Conservation (phyloP, 2,797 vertebrate genomes). For the Pseudochirops corinnae region DNA sequence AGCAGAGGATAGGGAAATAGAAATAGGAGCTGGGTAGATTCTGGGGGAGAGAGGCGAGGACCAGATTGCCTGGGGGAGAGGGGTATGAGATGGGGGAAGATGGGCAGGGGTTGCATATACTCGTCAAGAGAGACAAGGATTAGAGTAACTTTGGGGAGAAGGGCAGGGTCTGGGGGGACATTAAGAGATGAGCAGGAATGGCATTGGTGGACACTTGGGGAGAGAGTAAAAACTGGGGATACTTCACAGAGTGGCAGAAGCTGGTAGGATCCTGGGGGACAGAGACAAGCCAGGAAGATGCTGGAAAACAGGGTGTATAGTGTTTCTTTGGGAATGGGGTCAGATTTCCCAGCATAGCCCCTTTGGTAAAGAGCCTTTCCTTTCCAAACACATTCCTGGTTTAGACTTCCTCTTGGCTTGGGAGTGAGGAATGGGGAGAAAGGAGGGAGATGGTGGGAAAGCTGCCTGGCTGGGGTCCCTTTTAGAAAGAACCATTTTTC, state of each 20-base stretch:
- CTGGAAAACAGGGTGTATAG: not conserved
- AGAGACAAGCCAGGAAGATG: not conserved
- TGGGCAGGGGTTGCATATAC: not conserved
- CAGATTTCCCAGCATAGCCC: not conserved
- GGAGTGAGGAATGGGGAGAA: not conserved
- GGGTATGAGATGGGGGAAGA: not conserved
- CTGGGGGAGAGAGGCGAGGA: not conserved
- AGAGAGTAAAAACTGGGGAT: too few species aligned
- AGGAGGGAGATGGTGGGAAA: not conserved
- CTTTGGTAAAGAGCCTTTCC: not conserved
- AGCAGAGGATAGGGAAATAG: too few species aligned
- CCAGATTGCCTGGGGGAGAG: not conserved
- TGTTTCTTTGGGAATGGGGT: not conserved
- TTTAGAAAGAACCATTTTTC: not conserved
- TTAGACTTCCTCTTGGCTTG: not conserved
- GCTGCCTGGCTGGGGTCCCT: not conserved
- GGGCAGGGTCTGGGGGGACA: slow-evolving; percentile 37
- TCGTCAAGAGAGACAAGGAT: not conserved
- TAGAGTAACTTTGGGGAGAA: not conserved
- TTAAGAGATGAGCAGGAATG: not conserved
- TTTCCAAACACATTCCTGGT: not conserved
- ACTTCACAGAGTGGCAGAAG: not conserved
- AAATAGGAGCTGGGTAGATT: not conserved
- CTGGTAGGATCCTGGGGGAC: not conserved
- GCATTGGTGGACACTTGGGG: not conserved